These are phyloP conservation scores for Etheostoma cragini DNA, from an alignment of 2,113 vertebrate species.

Conservation along the genomic window DNA sequence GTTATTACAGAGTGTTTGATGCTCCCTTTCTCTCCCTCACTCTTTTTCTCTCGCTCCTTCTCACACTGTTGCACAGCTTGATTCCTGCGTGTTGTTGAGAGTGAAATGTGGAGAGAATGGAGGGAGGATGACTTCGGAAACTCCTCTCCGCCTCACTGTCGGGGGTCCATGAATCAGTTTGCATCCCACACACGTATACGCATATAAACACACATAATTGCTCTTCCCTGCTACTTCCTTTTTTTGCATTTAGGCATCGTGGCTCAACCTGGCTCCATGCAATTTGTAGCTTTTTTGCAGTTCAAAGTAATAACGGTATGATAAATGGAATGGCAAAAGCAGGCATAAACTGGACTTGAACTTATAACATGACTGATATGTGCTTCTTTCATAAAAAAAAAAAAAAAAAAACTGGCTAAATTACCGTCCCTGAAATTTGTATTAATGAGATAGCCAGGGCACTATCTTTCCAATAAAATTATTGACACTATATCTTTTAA, in stretches of 20 bases:
- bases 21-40: constrained; percentile 42
- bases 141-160: constrained; percentile 45
- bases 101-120: constrained; percentile 45
- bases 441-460: too few relatives aligned
- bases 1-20: constrained; percentile 75
- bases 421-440: too few relatives aligned
- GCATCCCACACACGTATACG: constrained; percentile 24
- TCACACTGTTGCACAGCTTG: constrained; percentile 68
- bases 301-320: constrained; percentile 24
- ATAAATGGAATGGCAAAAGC: constrained; percentile 21
- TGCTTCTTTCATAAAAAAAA: constrained; percentile 22
- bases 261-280: constrained; percentile 5
- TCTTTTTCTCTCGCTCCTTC: constrained; percentile 10
- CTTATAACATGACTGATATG: constrained; percentile 24
- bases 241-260: constrained; percentile 28
- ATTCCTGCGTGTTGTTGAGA: constrained; percentile 50
- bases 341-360: constrained; percentile 26
- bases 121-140: constrained; percentile 44
- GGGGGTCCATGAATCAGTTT: constrained; percentile 51
- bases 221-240: constrained; percentile 25
- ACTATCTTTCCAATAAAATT: too few relatives aligned
- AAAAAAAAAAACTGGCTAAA: too few relatives aligned
- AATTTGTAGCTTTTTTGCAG: constrained; percentile 32
- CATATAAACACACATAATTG: constrained; percentile 38
- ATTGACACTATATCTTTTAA: too few relatives aligned